Evolutionary conservation across 2,888 invertebrate genomes (phyloP).

Genomic region (Troides aeacus): DNA sequence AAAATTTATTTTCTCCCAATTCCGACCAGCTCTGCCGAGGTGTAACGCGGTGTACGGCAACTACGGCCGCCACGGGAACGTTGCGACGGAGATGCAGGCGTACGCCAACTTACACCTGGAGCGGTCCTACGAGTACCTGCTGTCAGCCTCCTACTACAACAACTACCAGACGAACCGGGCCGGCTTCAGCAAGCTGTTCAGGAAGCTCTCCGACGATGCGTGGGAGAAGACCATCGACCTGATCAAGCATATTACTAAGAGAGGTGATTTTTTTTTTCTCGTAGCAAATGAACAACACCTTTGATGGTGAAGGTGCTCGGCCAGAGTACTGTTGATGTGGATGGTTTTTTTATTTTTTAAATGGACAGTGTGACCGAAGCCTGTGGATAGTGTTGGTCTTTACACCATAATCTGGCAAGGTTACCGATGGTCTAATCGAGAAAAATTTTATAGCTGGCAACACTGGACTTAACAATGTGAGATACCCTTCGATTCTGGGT

Average conservation of each 20-base stretch:
- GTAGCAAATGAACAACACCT: too few relatives aligned
- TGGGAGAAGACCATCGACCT: conserved; percentile 87
- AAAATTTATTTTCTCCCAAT: conserved; percentile 15
- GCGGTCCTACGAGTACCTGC: conserved; percentile 87
- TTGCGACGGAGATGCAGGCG: conserved; percentile 64
- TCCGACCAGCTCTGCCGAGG: conserved; percentile 59
- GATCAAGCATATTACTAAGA: conserved; percentile 88
- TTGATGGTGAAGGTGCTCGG: too few relatives aligned
- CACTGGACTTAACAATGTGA: too few relatives aligned
- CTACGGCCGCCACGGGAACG: conserved; percentile 72
- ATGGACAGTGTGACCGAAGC: too few relatives aligned
- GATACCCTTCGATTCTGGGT: too few relatives aligned
- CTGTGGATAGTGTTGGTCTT: too few relatives aligned
- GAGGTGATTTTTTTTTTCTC: conserved; percentile 76
- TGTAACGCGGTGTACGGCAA: conserved; percentile 85
- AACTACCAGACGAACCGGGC: conserved; percentile 87
- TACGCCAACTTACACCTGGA: conserved; percentile 84
- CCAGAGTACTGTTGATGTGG: too few relatives aligned
- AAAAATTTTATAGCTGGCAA: too few relatives aligned
- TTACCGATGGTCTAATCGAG: too few relatives aligned
- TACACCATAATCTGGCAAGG: too few relatives aligned
- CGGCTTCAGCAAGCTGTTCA: conserved; percentile 88
- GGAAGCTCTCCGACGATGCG: conserved; percentile 85
- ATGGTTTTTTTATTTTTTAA: too few relatives aligned
- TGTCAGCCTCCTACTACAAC: conserved; percentile 87